Conservation (phyloP, 2,888 invertebrate genomes). For the Beris morrisii region DNA sequence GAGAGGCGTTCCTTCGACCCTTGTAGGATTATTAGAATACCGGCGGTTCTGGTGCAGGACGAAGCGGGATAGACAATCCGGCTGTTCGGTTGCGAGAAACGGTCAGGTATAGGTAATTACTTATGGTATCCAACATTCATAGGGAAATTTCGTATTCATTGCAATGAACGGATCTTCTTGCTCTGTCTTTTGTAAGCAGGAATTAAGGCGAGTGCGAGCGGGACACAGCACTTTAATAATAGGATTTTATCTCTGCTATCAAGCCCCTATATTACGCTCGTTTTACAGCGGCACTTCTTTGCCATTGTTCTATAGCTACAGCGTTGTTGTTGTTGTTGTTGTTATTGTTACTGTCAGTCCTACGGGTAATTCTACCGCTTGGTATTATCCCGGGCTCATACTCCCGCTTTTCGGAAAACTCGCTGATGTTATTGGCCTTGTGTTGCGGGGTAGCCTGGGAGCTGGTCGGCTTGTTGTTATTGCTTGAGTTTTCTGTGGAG, state of each 20-base stretch:
- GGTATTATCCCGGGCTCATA: neutral
- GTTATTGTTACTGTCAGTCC: neutral
- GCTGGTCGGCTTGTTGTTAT: too few relatives aligned
- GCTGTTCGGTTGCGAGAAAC: neutral
- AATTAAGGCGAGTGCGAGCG: slow-evolving; percentile 45
- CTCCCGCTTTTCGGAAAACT: slow-evolving; percentile 2
- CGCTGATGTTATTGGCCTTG: slow-evolving; percentile 38
- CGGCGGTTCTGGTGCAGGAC: neutral
- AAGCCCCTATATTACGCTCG: slow-evolving; percentile 45
- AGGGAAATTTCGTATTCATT: slow-evolving; percentile 53
- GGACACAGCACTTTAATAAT: slow-evolving; percentile 54
- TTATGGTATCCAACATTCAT: slow-evolving; percentile 38
- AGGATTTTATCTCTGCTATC: slow-evolving; percentile 57
- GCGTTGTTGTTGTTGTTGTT: neutral
- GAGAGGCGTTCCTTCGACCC: slow-evolving; percentile 1
- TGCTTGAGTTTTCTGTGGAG: too few relatives aligned
- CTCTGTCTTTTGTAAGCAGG: slow-evolving; percentile 49
- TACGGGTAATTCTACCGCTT: neutral
- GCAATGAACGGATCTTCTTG: slow-evolving; percentile 55
- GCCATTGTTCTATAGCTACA: neutral
- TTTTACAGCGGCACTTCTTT: slow-evolving; percentile 35
- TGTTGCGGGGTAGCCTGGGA: neutral
- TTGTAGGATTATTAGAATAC: neutral
- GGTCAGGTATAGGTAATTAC: slow-evolving; percentile 34
- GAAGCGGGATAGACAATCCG: neutral